A percentile compares a stretch with the other conserved stretches of the same genome.
Evolutionary conservation across 2,113 vertebrate species (phyloP).

Genomic region (Macroglossus sobrinus): DNA sequence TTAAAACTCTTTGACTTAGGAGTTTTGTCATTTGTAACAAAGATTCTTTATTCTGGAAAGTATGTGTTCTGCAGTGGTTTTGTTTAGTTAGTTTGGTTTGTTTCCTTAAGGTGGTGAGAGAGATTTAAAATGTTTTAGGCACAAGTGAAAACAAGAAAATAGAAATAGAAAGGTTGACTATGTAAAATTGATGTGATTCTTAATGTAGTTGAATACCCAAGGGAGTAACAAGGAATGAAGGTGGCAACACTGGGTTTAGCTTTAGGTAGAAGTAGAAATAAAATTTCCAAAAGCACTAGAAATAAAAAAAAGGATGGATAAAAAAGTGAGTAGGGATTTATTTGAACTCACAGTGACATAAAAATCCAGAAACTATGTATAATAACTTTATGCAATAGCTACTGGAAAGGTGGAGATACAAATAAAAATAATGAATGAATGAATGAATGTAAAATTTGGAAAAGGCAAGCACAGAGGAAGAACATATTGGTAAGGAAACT

Average conservation of each 20-base stretch:
- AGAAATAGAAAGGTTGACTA: not conserved
- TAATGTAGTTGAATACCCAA: not conserved
- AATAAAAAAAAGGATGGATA: not conserved
- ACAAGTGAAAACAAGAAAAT: not conserved
- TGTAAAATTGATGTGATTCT: not conserved
- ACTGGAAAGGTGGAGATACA: not conserved
- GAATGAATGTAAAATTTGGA: not conserved
- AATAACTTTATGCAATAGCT: not conserved
- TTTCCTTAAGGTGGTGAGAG: not conserved
- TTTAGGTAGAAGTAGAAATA: not conserved
- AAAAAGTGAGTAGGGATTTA: not conserved
- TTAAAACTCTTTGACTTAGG: not conserved
- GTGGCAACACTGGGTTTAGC: not conserved
- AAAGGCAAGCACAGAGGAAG: not conserved
- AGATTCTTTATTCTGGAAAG: not conserved
- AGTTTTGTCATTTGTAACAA: not conserved
- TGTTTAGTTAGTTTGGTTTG: not conserved
- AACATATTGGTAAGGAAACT: not conserved
- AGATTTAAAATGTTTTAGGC: not conserved
- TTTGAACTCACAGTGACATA: not conserved
- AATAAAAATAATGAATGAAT: not conserved
- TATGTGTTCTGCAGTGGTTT: not conserved
- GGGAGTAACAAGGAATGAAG: rapidly evolving
- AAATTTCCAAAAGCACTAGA: not conserved
- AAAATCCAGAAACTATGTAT: not conserved